Percentiles rank a stretch among this genome's conserved stretches.
Evolutionary conservation across 2,888 invertebrate genomes (phyloP).

Genomic region (Heteromyza rotundicornis): DNA sequence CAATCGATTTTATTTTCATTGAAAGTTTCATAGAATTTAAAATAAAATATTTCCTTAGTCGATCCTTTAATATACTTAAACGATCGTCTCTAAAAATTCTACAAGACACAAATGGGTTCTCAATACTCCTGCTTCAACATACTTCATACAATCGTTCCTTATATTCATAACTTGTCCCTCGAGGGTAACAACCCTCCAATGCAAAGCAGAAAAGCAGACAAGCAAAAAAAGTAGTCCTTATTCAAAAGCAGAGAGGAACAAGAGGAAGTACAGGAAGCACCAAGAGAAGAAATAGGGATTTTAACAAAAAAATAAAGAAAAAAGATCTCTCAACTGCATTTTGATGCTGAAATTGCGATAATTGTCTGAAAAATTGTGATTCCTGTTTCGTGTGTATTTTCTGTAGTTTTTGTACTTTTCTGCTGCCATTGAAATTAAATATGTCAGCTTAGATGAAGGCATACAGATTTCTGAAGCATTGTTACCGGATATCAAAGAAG

Average conservation of each 20-base stretch:
- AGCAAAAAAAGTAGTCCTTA: not conserved
- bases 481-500: constrained; percentile 51
- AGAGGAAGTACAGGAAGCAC: constrained; percentile 38
- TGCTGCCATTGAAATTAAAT: constrained; percentile 33
- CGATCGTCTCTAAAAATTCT: too few relatives aligned
- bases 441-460: constrained; percentile 27
- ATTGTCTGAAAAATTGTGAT: constrained; percentile 33
- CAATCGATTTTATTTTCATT: too few relatives aligned
- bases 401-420: constrained; percentile 21
- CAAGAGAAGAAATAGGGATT: constrained; percentile 28
- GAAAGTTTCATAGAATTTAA: too few relatives aligned
- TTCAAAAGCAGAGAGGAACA: constrained; percentile 1
- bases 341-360: constrained; percentile 43
- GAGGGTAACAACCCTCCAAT: not conserved
- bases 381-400: constrained; percentile 24
- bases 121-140: too few relatives aligned
- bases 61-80: too few relatives aligned
- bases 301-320: too few relatives aligned
- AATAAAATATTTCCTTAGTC: too few relatives aligned
- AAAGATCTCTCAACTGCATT: constrained; percentile 28
- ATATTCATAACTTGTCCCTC: not conserved
- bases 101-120: too few relatives aligned
- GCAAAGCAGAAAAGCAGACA: not conserved
- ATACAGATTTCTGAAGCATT: constrained; percentile 32
- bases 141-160: not conserved